A percentile compares a stretch with the other conserved stretches of the same genome.
Evolutionary conservation across 2,113 vertebrate genomes (phyloP).

Genomic region (Sprattus sprattus): DNA sequence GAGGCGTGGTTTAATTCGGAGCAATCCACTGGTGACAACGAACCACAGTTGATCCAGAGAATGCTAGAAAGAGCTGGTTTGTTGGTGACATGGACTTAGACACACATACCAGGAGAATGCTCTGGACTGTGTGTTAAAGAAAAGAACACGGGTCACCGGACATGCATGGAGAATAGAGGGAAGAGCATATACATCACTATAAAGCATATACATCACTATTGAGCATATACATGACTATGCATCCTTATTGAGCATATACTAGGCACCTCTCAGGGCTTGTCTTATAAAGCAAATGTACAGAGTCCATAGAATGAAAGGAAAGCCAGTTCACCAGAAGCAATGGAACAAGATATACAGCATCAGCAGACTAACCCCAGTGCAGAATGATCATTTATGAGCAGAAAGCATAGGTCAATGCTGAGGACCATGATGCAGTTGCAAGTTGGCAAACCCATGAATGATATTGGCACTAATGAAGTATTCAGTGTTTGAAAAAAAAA

Average conservation of each 20-base stretch:
- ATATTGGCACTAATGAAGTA: conserved; percentile 27
- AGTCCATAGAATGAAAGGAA: background rate
- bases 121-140: background rate
- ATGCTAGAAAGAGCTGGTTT: background rate
- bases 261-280: background rate
- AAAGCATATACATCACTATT: too few species aligned
- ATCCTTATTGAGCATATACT: background rate
- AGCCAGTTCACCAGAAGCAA: conserved; percentile 11
- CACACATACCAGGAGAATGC: background rate
- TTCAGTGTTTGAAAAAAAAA: background rate
- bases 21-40: too few species aligned
- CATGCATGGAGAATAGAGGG: background rate
- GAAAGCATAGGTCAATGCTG: background rate
- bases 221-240: background rate
- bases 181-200: background rate
- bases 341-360: background rate
- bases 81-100: background rate
- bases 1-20: too few species aligned
- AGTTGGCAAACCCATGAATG: conserved; percentile 26
- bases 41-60: background rate
- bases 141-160: background rate
- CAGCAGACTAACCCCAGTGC: background rate
- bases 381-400: background rate
- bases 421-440: conserved; percentile 12
- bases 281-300: background rate